Conservation (phyloP, 2,888 invertebrate genomes). For the Ectemnius cavifrons region DNA sequence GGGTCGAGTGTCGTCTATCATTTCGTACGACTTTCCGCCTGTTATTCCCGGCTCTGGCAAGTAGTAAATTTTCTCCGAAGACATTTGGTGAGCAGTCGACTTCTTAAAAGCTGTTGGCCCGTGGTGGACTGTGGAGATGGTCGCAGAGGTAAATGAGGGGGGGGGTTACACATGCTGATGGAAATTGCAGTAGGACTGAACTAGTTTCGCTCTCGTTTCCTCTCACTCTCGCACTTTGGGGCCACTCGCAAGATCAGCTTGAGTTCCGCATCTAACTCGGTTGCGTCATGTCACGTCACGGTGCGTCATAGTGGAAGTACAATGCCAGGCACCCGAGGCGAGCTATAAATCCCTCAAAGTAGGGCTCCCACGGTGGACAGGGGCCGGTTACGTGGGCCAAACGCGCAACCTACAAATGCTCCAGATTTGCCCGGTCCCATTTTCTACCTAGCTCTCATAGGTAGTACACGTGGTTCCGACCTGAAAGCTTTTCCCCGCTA, state of each 20-base stretch:
- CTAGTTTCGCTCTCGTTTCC: too few relatives aligned
- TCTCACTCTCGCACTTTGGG: too few relatives aligned
- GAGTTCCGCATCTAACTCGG: constrained; percentile 39
- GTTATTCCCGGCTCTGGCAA: too few relatives aligned
- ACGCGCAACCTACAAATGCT: constrained; percentile 49
- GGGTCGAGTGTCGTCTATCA: too few relatives aligned
- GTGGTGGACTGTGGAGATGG: too few relatives aligned
- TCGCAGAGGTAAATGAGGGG: not conserved
- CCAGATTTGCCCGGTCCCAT: constrained; percentile 28
- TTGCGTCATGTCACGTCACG: constrained; percentile 70
- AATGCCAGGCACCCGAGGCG: constrained; percentile 64
- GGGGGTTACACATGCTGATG: constrained; percentile 27
- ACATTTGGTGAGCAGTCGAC: too few relatives aligned
- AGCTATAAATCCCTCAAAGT: constrained; percentile 70
- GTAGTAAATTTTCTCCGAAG: too few relatives aligned
- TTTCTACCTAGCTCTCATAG: constrained; percentile 26
- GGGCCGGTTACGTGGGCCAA: constrained; percentile 47
- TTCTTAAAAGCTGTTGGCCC: too few relatives aligned
- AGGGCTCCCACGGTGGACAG: constrained; percentile 47
- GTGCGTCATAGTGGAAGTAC: constrained; percentile 63
- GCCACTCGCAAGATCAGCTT: constrained; percentile 29
- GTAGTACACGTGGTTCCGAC: constrained; percentile 32
- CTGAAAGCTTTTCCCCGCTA: constrained; percentile 33
- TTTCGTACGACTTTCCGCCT: too few relatives aligned
- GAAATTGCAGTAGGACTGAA: too few relatives aligned